Conservation (phyloP, 2,888 invertebrate species). For the Tromatobia lineatoria region DNA sequence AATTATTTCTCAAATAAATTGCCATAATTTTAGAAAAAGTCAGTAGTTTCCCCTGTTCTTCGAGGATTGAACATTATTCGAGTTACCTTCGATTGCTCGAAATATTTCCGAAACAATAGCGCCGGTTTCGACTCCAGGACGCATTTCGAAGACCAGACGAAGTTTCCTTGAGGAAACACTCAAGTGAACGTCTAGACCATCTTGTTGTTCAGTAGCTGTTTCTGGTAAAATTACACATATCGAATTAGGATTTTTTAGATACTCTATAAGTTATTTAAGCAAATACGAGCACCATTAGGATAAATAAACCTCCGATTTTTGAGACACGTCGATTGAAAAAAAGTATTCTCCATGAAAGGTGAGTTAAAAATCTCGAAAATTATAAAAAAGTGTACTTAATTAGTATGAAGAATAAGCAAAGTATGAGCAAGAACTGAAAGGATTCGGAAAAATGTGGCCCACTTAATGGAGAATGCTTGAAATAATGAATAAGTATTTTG, state of each 20-base stretch:
- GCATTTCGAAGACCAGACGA: conserved; percentile 87
- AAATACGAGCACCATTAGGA: neutral
- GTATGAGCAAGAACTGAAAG: too few species aligned
- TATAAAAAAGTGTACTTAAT: too few species aligned
- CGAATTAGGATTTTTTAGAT: conserved; percentile 1
- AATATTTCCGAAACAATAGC: conserved; percentile 92
- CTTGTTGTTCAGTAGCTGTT: conserved; percentile 86
- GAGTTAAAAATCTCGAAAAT: too few species aligned
- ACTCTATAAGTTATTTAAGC: neutral
- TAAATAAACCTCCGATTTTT: too few species aligned
- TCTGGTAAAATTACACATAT: conserved; percentile 79
- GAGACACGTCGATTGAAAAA: too few species aligned
- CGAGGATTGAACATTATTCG: neutral
- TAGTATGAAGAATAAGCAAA: too few species aligned
- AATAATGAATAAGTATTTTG: too few species aligned
- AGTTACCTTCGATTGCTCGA: conserved; percentile 90
- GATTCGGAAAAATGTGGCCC: too few species aligned
- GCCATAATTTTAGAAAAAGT: too few species aligned
- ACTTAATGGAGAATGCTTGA: too few species aligned
- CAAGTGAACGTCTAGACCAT: conserved; percentile 86
- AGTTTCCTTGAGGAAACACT: conserved; percentile 86
- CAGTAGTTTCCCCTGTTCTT: too few species aligned
- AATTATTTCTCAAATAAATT: neutral
- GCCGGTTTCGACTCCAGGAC: conserved; percentile 88
- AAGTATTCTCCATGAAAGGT: too few species aligned